Base-by-base conservation (phyloP, 1,140 invertebrate species). In the Drosophila parvula region DNA sequence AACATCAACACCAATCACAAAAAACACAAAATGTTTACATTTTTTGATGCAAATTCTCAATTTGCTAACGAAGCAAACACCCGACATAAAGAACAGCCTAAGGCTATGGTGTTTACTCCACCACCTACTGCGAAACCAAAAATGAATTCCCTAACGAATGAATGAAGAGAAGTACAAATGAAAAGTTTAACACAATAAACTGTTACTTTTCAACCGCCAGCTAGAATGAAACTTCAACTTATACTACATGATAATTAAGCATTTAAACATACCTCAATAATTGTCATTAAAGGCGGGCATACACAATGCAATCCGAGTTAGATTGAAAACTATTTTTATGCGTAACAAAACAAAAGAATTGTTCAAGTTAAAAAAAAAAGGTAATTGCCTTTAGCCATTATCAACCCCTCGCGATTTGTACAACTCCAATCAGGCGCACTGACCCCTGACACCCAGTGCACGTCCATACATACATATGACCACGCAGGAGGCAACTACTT, bases 11-110 rank as follows among this genome's bases (percentile, higher is more conserved):
- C 68, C 69, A 51, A 38, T 68, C 53, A 58, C 22, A 50, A 59
- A 53, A 57, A 70, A 40, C 41, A 80, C 68, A 80, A 77, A 88
- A 83, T 89, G 70, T 89, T 88, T 88, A 74, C 83, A 55, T 83
- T 88, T 86, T 73, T 78, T 53, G 55, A 89, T 88, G 83, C 59
- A 83, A 88, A 88, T 88, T 79, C 53, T 16, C 12, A 22, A 47
- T 50, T 44, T 51, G 65, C 74, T 84, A 88, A 88, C 84, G 84
- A 88, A 89, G 83, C 80, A 89, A 89, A 78, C 55, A 89, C 56
- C 43, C 45, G 9, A 51, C 41, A 12, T 38, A 32, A 6, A 16
- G 30, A 27, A 45, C 40, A 38, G n/a, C 36, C 36, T n/a, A 11
- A 51, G 45, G 28, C 61, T 11, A 18, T 38, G 28, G 14, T 32